Evolutionary conservation across 1,140 invertebrate species (phyloP), one percentile per base, ranked within the genome.

Genomic region (Drosophila bipectinata): DNA sequence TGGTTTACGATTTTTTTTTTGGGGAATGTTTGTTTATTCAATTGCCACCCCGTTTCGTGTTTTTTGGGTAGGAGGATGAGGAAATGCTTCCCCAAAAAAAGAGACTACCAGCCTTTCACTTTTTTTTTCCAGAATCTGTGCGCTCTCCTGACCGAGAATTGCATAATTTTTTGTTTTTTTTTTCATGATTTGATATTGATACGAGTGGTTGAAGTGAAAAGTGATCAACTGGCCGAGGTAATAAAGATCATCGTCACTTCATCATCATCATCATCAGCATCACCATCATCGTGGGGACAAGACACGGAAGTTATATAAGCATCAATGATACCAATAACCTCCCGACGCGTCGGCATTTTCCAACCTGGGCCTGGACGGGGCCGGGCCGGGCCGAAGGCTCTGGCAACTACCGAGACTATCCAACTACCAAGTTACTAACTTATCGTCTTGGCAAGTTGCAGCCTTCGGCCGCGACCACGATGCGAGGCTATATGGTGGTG

Each of bases 241-340:
- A 75, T 28, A 7, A 28, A 75, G 74, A 82, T 82, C 83, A 78
- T 76, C 67, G 61, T 58, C 75, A 75, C 63, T 62, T 44, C 63
- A 57, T 53, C 68, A 55, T n/a, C 28, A 74, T 26, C 26, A 26
- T 26, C 26, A 26, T 26, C 26, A 26, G 6, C 26, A 26, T 4
- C 5, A 28, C 21, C 21, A 3, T 21, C 21, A 21, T 21, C 21
- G 21, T 21, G 21, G 21, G 6, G 74, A 62, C 62, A 67, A 61
- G 72, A 84, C 77, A 66, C 82, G 82, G 82, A 87, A 88, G 83
- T 87, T 87, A 87, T 77, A 74, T 88, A 87, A 82, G 5, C 15
- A 18, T 12, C 47, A 78, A 77, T 68, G 60, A 68, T 55, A 75
- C 68, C 61, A 78, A 78, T 66, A 72, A 66, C 55, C 51, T 53